Evolutionary conservation across 2,797 vertebrate genomes (phyloP).

Genomic region (Naso thynnoides): DNA sequence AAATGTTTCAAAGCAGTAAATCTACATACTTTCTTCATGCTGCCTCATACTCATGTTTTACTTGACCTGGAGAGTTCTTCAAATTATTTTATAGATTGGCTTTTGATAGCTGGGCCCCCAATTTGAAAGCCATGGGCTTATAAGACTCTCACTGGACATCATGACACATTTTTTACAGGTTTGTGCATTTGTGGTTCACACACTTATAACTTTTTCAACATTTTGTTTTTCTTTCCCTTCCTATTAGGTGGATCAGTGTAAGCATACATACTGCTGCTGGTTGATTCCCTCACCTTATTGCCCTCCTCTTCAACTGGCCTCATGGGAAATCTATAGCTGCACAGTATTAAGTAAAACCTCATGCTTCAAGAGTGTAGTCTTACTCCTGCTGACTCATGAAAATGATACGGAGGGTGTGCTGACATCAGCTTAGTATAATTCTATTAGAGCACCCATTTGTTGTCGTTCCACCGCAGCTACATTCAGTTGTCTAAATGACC

Average conservation of each 20-base stretch:
- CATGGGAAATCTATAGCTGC: slow-evolving; percentile 75
- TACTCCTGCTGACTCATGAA: slow-evolving; percentile 81
- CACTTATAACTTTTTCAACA: slow-evolving; percentile 1
- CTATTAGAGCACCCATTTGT: slow-evolving; percentile 77
- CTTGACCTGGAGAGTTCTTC: too few species aligned
- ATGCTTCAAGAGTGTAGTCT: slow-evolving; percentile 61
- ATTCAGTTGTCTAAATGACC: slow-evolving; percentile 75
- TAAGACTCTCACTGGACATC: neutral
- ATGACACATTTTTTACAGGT: neutral
- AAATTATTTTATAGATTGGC: too few species aligned
- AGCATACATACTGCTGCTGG: slow-evolving; percentile 45
- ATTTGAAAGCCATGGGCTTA: too few species aligned
- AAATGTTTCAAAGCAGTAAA: too few species aligned
- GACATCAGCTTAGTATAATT: slow-evolving; percentile 82
- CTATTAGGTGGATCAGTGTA: slow-evolving; percentile 3
- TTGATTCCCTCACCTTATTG: slow-evolving; percentile 56
- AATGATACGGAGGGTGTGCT: slow-evolving; percentile 75
- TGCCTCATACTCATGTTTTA: too few species aligned
- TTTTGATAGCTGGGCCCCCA: too few species aligned
- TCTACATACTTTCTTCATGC: too few species aligned
- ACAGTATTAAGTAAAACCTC: slow-evolving; percentile 69
- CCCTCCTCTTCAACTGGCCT: slow-evolving; percentile 64
- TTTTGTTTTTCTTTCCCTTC: too few species aligned
- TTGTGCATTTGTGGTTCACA: neutral
- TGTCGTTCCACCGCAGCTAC: slow-evolving; percentile 74